A percentile compares a stretch with the other conserved stretches of the same genome.
These are phyloP conservation scores for Suillia variegata DNA, from an alignment of 2,888 invertebrate genomes.

Conservation along the genomic window DNA sequence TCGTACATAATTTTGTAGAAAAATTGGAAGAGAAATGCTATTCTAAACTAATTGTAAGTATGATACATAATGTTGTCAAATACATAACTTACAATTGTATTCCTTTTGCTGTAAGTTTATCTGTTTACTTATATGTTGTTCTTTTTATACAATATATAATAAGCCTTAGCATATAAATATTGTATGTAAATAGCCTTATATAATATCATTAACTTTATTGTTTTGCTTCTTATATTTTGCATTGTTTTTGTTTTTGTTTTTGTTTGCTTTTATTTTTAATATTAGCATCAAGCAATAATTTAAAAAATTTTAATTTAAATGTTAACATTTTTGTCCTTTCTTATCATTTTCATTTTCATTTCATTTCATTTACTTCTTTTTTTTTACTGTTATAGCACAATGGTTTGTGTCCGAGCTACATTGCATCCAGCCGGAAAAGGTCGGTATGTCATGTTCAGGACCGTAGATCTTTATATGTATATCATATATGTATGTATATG, in stretches of 20 bases:
- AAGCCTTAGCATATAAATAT: neutral
- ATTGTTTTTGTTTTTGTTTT: slow-evolving; percentile 9
- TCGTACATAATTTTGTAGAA: neutral
- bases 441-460: neutral
- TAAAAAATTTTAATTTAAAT: slow-evolving; percentile 20
- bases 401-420: slow-evolving; percentile 8
- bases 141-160: slow-evolving; percentile 22
- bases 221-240: slow-evolving; percentile 4
- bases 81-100: neutral
- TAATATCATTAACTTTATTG: neutral
- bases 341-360: too few relatives aligned
- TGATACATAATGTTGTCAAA: neutral
- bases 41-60: neutral
- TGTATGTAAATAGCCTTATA: neutral
- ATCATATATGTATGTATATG: too few relatives aligned
- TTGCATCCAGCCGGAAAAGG: slow-evolving; percentile 8
- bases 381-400: slow-evolving; percentile 6
- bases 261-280: neutral
- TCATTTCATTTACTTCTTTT: neutral
- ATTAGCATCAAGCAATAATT: slow-evolving; percentile 9
- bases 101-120: neutral
- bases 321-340: slow-evolving; percentile 22
- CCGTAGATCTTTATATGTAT: too few relatives aligned
- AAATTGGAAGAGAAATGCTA: slow-evolving; percentile 3
- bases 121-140: slow-evolving; percentile 1